These are phyloP conservation scores for Mantis religiosa DNA, from an alignment of 2,888 invertebrate genomes.

Conservation along the genomic window DNA sequence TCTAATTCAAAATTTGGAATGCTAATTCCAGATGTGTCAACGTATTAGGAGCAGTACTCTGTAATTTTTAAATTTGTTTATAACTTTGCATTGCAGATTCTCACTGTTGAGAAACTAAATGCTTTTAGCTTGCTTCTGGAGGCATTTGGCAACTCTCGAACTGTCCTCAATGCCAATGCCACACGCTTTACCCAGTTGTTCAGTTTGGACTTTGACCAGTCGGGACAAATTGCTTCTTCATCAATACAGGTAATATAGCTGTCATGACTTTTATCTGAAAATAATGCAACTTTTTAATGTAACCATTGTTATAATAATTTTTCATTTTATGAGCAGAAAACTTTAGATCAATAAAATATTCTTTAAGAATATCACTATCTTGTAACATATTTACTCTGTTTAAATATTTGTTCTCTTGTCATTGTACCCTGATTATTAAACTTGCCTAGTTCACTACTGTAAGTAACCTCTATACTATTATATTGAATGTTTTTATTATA, in stretches of 20 bases:
- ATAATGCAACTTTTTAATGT: neutral
- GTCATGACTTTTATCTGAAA: neutral
- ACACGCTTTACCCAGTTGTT: conserved; percentile 89
- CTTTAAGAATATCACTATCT: neutral
- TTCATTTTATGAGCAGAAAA: too few relatives aligned
- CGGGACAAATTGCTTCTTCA: conserved; percentile 83
- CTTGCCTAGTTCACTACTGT: too few relatives aligned
- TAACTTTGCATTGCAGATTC: conserved; percentile 39
- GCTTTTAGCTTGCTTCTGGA: conserved; percentile 74
- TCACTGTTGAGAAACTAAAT: conserved; percentile 78
- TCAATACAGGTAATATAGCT: conserved; percentile 67
- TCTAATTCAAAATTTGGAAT: too few relatives aligned
- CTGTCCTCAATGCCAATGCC: conserved; percentile 80
- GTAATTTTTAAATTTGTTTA: neutral
- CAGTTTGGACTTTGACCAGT: conserved; percentile 91
- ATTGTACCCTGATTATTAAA: neutral
- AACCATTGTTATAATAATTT: too few relatives aligned
- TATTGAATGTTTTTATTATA: too few relatives aligned
- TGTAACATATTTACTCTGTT: neutral
- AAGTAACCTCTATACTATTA: too few relatives aligned
- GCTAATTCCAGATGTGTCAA: too few relatives aligned
- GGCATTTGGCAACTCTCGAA: conserved; percentile 84
- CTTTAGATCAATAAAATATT: too few relatives aligned
- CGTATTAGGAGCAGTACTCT: neutral
- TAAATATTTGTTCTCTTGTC: too few relatives aligned